phyloP scores from a whole-genome alignment of 1,140 invertebrate genomes.

The Anastrepha ludens region DNA sequence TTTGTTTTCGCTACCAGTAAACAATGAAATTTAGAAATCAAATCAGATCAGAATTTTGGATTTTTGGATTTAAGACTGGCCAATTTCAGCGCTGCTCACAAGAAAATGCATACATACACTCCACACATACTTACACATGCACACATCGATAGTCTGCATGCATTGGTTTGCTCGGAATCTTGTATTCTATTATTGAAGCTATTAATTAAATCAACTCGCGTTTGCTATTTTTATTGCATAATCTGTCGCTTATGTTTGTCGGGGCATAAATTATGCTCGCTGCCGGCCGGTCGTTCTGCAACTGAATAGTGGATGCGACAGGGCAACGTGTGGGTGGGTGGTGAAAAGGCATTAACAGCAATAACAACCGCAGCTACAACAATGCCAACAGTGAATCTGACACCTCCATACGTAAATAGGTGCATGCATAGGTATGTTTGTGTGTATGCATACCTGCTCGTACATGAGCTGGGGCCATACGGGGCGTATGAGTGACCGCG shows the following conservation, averaged over 20 bases:
- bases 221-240: constrained; percentile 65
- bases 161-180: background rate
- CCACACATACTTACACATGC: background rate
- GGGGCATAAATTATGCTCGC: constrained; percentile 55
- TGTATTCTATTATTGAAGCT: background rate
- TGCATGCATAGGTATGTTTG: constrained; percentile 18
- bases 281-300: background rate
- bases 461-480: constrained; percentile 51
- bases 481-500: constrained; percentile 67
- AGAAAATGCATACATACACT: background rate
- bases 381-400: constrained; percentile 24
- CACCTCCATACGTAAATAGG: background rate
- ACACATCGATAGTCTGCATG: background rate
- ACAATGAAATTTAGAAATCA: background rate
- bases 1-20: background rate
- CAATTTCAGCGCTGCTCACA: background rate
- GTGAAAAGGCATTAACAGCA: background rate
- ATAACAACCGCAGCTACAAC: constrained; percentile 4
- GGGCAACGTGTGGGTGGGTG: background rate
- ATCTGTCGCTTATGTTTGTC: constrained; percentile 64
- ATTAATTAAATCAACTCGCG: constrained; percentile 55
- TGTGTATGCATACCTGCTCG: background rate
- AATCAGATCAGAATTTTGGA: background rate
- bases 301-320: background rate
- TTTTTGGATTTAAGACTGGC: background rate